Evolutionary conservation across 2,113 vertebrate genomes (phyloP).

Genomic region (Gracilinanus agilis): DNA sequence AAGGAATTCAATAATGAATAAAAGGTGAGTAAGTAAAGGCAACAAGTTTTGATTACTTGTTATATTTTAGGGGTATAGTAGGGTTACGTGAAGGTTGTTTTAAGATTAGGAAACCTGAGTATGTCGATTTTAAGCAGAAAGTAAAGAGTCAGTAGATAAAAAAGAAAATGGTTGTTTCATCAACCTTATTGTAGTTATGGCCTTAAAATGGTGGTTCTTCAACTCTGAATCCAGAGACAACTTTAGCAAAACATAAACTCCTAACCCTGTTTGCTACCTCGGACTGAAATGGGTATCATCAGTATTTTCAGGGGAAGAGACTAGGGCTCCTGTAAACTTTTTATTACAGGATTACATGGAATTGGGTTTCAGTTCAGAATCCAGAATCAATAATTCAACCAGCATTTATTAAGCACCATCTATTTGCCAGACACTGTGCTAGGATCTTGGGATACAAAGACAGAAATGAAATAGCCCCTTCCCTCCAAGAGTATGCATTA

Average conservation of each 20-base stretch:
- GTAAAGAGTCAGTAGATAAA: neutral
- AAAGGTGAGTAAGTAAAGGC: neutral
- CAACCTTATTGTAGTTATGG: neutral
- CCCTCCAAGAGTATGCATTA: neutral
- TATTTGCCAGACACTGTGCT: neutral
- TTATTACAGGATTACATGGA: neutral
- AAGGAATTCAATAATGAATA: neutral
- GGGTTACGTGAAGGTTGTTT: neutral
- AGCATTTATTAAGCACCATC: neutral
- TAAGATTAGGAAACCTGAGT: neutral
- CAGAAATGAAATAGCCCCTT: neutral
- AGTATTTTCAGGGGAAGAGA: neutral
- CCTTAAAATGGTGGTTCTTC: neutral
- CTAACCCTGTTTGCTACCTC: neutral
- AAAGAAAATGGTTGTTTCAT: neutral
- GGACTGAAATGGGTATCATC: neutral
- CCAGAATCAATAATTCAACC: neutral
- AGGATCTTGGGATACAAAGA: neutral
- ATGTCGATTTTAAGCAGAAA: neutral
- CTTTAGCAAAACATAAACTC: neutral
- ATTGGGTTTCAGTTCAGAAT: neutral
- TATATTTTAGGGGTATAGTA: neutral
- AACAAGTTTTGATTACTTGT: neutral
- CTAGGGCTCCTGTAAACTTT: neutral
- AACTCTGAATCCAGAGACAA: neutral